These are phyloP conservation scores for Heliornis fulica DNA, from an alignment of 2,113 vertebrate genomes.

Conservation along the genomic window DNA sequence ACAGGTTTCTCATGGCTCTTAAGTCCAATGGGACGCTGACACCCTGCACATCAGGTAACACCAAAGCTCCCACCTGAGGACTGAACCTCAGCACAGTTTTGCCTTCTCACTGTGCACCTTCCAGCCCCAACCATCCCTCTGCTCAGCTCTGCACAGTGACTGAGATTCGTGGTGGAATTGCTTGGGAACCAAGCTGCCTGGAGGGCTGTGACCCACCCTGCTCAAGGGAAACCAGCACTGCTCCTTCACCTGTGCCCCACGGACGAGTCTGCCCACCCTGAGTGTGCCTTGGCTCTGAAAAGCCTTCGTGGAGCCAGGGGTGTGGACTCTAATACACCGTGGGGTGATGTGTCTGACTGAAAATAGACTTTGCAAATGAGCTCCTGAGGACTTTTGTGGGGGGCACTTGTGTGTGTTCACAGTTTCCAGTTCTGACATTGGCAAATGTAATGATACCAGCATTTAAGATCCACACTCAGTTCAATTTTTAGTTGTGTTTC, in stretches of 20 bases:
- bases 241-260: not conserved
- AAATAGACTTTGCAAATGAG: not conserved
- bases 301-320: not conserved
- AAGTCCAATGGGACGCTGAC: not conserved
- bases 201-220: not conserved
- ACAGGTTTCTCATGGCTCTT: not conserved
- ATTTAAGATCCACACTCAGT: not conserved
- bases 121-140: not conserved
- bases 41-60: accelerated
- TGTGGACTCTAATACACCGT: accelerated
- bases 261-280: not conserved
- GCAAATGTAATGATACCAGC: not conserved
- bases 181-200: not conserved
- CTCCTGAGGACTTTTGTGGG: accelerated
- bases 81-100: not conserved
- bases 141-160: not conserved
- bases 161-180: not conserved
- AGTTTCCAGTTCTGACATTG: not conserved
- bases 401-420: not conserved
- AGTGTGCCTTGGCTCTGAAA: not conserved
- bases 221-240: too few species aligned
- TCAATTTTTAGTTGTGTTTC: not conserved
- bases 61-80: not conserved
- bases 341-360: not conserved
- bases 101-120: accelerated